Evolutionary conservation across 1,140 invertebrate genomes (phyloP), one percentile per base, ranked within the genome.

Genomic region (Drosophila nasuta): DNA sequence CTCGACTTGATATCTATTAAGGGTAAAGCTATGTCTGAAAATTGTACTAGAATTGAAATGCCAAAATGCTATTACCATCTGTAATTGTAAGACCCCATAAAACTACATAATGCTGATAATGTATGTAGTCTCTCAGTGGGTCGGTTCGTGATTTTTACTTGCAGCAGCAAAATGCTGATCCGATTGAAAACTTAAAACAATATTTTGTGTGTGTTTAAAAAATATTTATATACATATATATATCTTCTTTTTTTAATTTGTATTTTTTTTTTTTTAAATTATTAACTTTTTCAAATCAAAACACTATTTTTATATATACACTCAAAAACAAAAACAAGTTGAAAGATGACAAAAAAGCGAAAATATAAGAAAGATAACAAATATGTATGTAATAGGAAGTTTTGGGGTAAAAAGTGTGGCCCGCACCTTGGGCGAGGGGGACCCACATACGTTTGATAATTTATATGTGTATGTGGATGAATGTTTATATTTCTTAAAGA

Each of bases 401-500:
- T 57, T 4, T 25, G 20, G 63, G 45, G 62, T 33, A 41, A 25
- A n/a, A 54, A 67, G 38, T 33, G 46, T 43, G 30, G 17, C 49
- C 67, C 68, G 41, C 60, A 71, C 46, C 63, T 59, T 38, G 28
- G 38, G 28, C 8, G 56, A 8, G 13, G 13, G 64, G 52, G 54
- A 51, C 68, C 68, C 76, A 71, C 71, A 78, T 74, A 69, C 49
- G 74, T 73, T 80, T 65, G 77, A 80, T 68, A 69, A 80, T 89
- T 86, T 81, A 88, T 89, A 58, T 80, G 51, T 75, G 79, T 88
- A 83, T 79, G 82, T 82, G 87, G 71, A 87, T 87, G 70, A 82
- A 90, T 86, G 87, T 90, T 89, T 91, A 91, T 92, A 92, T 92
- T 92, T 92, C 91, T 92, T 92, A 92, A 92, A 91, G 90, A 92